phyloP scores from a whole-genome alignment of 2,888 invertebrate genomes.

The Cephalotes varians region DNA sequence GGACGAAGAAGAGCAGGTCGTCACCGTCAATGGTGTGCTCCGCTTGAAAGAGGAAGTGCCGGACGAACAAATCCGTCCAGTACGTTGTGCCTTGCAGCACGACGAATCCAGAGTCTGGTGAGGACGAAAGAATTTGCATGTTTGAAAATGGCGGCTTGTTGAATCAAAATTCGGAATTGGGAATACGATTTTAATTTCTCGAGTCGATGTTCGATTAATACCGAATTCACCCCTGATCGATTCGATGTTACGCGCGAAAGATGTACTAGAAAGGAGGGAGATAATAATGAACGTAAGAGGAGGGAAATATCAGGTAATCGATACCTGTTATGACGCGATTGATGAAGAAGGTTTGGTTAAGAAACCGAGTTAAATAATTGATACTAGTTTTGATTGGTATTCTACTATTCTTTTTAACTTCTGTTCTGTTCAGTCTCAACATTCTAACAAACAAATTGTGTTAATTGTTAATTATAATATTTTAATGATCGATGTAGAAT shows the following conservation, averaged over 20 bases:
- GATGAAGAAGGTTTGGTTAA: not conserved
- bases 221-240: not conserved
- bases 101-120: slow-evolving; percentile 95
- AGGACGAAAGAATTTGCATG: slow-evolving; percentile 23
- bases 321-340: slow-evolving; percentile 59
- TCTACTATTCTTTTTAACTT: not conserved
- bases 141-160: not conserved
- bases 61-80: slow-evolving; percentile 98
- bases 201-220: not conserved
- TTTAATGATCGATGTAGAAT: not conserved
- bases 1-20: slow-evolving; percentile 98
- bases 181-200: not conserved
- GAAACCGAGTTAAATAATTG: not conserved
- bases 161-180: not conserved
- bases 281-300: slow-evolving; percentile 41
- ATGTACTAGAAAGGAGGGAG: not conserved
- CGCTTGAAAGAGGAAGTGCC: slow-evolving; percentile 96
- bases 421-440: not conserved
- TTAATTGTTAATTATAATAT: not conserved
- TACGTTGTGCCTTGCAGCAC: slow-evolving; percentile 97
- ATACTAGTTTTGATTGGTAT: not conserved
- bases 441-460: not conserved
- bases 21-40: slow-evolving; percentile 96
- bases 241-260: slow-evolving; percentile 35
- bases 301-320: slow-evolving; percentile 60